A percentile compares a stretch with the other conserved stretches of the same genome.
Evolutionary conservation across 2,113 vertebrate genomes (phyloP).

Genomic region (Hippocampus guttulatus): DNA sequence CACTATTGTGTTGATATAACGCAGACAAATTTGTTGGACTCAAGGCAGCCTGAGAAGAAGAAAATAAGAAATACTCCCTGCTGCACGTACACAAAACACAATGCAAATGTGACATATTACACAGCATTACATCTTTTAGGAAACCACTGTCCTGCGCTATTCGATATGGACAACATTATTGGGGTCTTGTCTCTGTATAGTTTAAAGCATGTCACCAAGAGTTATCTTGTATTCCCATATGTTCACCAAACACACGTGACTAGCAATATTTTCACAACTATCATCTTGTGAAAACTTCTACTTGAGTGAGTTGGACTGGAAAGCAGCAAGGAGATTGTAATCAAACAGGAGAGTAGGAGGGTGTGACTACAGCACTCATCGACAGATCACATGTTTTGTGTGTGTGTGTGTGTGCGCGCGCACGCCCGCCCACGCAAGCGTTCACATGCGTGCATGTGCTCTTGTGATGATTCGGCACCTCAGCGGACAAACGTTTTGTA

Average conservation of each 20-base stretch:
- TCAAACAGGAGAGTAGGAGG: conserved; percentile 60
- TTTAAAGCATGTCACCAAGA: not conserved
- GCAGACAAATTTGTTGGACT: not conserved
- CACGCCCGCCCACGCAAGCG: not conserved
- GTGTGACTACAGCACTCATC: conserved; percentile 57
- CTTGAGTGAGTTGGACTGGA: conserved; percentile 40
- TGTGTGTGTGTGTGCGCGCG: not conserved
- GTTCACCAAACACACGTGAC: not conserved
- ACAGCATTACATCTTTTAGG: not conserved
- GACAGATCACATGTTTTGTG: conserved; percentile 48
- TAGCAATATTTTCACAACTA: conserved; percentile 7
- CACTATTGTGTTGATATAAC: not conserved
- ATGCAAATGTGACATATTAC: not conserved
- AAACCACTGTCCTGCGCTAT: not conserved
- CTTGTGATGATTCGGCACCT: conserved; percentile 58
- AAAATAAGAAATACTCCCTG: not conserved
- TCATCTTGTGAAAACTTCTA: conserved; percentile 52
- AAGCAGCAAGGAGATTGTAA: conserved; percentile 55
- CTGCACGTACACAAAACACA: not conserved
- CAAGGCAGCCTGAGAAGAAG: not conserved
- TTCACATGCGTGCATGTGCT: conserved; percentile 27
- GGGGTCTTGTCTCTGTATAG: not conserved
- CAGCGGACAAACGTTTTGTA: conserved; percentile 53
- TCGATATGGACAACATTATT: not conserved
- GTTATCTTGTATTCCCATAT: not conserved